Percentiles rank a stretch among this genome's conserved stretches.
Evolutionary conservation across 1,140 invertebrate species (phyloP).

Genomic region (Varroa destructor): DNA sequence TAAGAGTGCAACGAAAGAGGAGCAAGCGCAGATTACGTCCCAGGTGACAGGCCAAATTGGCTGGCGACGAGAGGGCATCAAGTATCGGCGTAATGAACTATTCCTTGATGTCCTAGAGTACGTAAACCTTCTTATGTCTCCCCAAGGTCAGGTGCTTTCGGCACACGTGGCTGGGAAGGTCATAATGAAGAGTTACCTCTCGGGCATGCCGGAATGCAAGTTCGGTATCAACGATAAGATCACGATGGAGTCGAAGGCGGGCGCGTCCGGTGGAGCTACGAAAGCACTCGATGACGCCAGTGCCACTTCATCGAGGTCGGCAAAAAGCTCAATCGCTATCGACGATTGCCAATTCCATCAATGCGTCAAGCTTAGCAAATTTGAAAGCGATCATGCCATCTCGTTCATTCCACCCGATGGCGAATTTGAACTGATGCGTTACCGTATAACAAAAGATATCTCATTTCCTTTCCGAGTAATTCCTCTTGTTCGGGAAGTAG

Average conservation of each 20-base stretch:
- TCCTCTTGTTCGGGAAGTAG: slow-evolving; percentile 90
- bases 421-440: slow-evolving; percentile 99
- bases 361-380: slow-evolving; percentile 98
- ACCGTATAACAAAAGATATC: slow-evolving; percentile 99
- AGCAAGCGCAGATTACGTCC: slow-evolving; percentile 98
- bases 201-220: slow-evolving; percentile 99
- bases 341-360: slow-evolving; percentile 99
- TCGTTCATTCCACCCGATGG: slow-evolving; percentile 99
- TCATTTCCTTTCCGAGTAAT: slow-evolving; percentile 98
- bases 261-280: slow-evolving; percentile 61
- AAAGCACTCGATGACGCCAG: neutral
- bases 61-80: slow-evolving; percentile 98
- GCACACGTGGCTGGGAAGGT: slow-evolving; percentile 98
- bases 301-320: slow-evolving; percentile 37
- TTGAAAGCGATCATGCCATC: slow-evolving; percentile 99
- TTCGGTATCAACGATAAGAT: slow-evolving; percentile 99
- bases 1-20: slow-evolving; percentile 96
- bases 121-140: slow-evolving; percentile 97
- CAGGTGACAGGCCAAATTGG: slow-evolving; percentile 66
- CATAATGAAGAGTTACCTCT: slow-evolving; percentile 98
- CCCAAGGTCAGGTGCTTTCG: slow-evolving; percentile 96
- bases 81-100: slow-evolving; percentile 94
- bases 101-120: slow-evolving; percentile 98
- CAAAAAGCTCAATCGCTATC: slow-evolving; percentile 92
- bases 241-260: slow-evolving; percentile 79